Conservation (phyloP, 2,113 vertebrate genomes). For the Corynorhinus townsendii region DNA sequence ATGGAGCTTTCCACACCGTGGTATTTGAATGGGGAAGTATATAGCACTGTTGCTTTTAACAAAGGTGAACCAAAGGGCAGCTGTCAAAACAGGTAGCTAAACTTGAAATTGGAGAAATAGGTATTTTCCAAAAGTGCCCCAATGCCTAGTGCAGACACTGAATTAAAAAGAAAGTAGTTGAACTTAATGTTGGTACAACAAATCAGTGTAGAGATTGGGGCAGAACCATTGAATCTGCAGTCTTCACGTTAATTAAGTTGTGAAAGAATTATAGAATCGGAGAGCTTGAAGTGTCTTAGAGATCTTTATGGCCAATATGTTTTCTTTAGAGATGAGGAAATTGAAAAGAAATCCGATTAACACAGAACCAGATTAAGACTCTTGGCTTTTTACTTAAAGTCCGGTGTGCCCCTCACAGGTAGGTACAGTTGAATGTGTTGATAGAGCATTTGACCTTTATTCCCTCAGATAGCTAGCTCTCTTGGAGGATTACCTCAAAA, state of each 20-base stretch:
- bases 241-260: not conserved
- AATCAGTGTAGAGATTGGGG: not conserved
- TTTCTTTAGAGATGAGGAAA: not conserved
- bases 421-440: not conserved
- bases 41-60: constrained; percentile 62
- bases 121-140: not conserved
- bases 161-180: not conserved
- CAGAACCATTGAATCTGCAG: not conserved
- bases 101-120: constrained; percentile 60
- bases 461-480: not conserved
- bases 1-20: constrained; percentile 61
- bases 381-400: not conserved
- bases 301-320: not conserved
- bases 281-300: not conserved
- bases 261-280: not conserved
- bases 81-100: constrained; percentile 33
- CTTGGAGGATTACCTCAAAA: not conserved
- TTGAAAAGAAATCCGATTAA: not conserved
- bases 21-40: constrained; percentile 66
- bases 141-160: not conserved
- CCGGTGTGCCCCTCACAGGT: not conserved
- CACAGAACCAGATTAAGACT: not conserved
- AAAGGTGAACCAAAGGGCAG: constrained; percentile 66
- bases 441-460: not conserved
- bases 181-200: not conserved